Base-by-base conservation (phyloP, 2,888 invertebrate species). In the Celastrina argiolus region DNA sequence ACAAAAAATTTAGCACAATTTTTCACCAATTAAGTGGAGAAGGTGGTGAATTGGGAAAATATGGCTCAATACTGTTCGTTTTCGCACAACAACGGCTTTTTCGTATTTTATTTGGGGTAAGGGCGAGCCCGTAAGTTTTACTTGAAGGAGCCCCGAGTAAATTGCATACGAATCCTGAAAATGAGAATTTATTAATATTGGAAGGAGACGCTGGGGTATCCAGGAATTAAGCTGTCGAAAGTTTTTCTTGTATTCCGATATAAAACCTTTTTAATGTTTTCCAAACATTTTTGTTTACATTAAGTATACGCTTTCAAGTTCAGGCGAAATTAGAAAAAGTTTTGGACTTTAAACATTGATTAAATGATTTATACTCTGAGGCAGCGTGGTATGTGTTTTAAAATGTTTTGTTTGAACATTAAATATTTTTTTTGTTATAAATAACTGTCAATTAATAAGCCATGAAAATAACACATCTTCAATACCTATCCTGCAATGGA, bases 111-210 rank as follows among this genome's bases (percentile, higher is more conserved):
- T 86, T 86, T 84, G 84, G 81, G 81, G 79, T 75, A 81, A 83
- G 84, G 86, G 82, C 79, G 76, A 73, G 73, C 83, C 89, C 89
- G 81, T 90, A 89, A 89, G 85, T 88, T 87, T 82, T 79, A 79
- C 83, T 84, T 80, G 81, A 78, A 79, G 81, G 77, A 79, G 81
- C 72, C 83, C 78, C 75, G 81, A 83, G 88, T 87, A 88, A 88
- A 90, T 90, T 90, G 90, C 87, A 80, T 79, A 82, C 82, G 83
- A 87, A 86, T 86, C 85, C 83, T 75, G 81, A 75, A 79, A 87
- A 91, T 87, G 87, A 88, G 88, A 89, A 91, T 90, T 91, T 91
- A 91, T 90, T 90, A 88, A 90, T 89, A 91, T 91, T 89, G 87
- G 82, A 82, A 83, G 77, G 78, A 78, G 77, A 75, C 75, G 76